phyloP scores from a whole-genome alignment of 1,140 invertebrate species.

The Mylabris phalerata region DNA sequence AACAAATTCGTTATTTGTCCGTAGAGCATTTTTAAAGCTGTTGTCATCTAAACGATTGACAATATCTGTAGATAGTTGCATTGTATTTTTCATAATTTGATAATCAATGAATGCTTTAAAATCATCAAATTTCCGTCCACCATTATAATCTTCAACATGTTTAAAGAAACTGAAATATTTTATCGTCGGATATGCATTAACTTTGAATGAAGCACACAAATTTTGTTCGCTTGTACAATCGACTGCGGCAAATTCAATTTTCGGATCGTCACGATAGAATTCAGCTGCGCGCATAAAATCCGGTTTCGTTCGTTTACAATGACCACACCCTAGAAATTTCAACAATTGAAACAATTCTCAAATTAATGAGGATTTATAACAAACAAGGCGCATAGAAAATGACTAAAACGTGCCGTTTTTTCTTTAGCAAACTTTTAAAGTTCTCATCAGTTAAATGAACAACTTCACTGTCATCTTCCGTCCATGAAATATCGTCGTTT shows the following conservation, averaged over 20 bases:
- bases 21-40: not conserved
- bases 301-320: slow-evolving; percentile 84
- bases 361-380: slow-evolving; percentile 31
- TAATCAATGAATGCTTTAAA: slow-evolving; percentile 55
- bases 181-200: slow-evolving; percentile 80
- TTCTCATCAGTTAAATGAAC: slow-evolving; percentile 66
- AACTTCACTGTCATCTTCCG: slow-evolving; percentile 63
- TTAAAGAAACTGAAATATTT: slow-evolving; percentile 82
- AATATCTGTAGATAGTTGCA: not conserved
- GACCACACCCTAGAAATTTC: slow-evolving; percentile 72
- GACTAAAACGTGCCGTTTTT: slow-evolving; percentile 72
- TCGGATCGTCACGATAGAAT: slow-evolving; percentile 61
- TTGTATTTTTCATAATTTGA: slow-evolving; percentile 42
- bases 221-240: slow-evolving; percentile 67
- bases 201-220: slow-evolving; percentile 63
- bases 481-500: slow-evolving; percentile 70
- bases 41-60: not conserved
- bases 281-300: slow-evolving; percentile 73
- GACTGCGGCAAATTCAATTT: slow-evolving; percentile 72
- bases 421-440: slow-evolving; percentile 61
- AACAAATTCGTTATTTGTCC: not conserved
- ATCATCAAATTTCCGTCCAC: slow-evolving; percentile 55
- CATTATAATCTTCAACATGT: slow-evolving; percentile 56
- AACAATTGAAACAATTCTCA: slow-evolving; percentile 9
- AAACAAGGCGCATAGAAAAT: slow-evolving; percentile 92